A percentile compares a stretch with the other conserved stretches of the same genome.
Conservation (phyloP, 2,113 vertebrate genomes). For the Corvus cornix region DNA sequence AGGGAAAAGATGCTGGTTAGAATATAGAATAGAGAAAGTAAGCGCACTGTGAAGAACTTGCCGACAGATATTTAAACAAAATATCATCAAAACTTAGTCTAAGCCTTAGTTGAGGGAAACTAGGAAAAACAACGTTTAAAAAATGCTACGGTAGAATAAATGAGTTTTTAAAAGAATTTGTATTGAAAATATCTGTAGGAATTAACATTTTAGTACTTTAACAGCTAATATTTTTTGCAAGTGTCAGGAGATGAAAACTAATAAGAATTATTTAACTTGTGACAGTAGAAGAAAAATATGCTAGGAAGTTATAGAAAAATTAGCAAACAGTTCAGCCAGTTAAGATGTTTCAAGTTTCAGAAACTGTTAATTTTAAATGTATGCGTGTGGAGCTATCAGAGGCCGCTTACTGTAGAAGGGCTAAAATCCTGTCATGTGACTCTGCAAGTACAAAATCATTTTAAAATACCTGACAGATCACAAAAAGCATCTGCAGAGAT, state of each 20-base stretch:
- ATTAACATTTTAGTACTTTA: background rate
- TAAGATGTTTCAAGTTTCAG: slow-evolving; percentile 44
- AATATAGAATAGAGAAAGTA: background rate
- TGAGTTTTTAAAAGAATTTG: background rate
- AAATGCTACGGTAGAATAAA: background rate
- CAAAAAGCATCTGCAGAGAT: slow-evolving; percentile 19
- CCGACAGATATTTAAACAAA: background rate
- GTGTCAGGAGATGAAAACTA: background rate
- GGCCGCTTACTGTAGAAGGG: slow-evolving; percentile 46
- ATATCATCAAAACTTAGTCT: background rate
- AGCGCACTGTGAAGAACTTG: background rate
- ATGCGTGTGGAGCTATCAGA: slow-evolving; percentile 54
- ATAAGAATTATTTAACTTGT: background rate
- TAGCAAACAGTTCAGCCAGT: background rate
- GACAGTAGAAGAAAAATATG: background rate
- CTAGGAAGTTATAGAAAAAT: background rate
- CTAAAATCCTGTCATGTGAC: background rate
- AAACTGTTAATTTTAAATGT: slow-evolving; percentile 41
- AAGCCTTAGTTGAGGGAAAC: background rate
- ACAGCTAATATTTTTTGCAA: background rate
- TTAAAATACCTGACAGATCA: slow-evolving; percentile 17
- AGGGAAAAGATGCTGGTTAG: background rate
- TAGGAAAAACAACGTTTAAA: background rate
- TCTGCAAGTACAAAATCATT: background rate
- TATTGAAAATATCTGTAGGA: background rate